Evolutionary conservation across 2,888 invertebrate genomes (phyloP).

Genomic region (Sialis lutaria): DNA sequence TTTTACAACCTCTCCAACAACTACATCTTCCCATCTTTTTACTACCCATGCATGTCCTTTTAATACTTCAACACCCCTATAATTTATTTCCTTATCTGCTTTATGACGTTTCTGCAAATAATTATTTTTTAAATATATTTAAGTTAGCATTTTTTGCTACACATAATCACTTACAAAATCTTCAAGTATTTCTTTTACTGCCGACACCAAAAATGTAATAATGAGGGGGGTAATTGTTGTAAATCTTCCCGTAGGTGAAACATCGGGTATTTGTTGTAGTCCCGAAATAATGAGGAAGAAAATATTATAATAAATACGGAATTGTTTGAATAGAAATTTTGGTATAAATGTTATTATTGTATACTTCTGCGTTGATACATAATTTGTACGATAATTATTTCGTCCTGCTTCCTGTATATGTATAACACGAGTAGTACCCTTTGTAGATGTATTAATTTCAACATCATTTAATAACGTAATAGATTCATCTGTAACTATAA

Average conservation of each 20-base stretch:
- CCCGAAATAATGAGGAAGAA: constrained; percentile 98
- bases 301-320: constrained; percentile 96
- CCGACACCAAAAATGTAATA: constrained; percentile 91
- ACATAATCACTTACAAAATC: constrained; percentile 64
- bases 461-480: no score
- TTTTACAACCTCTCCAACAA: constrained; percentile 90
- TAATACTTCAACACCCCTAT: constrained; percentile 69
- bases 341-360: constrained; percentile 75
- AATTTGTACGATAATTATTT: constrained; percentile 70
- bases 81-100: constrained; percentile 92
- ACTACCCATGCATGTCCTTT: constrained; percentile 61
- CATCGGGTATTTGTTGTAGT: constrained; percentile 99
- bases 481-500: no score
- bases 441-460: no score
- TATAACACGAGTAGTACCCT: constrained; percentile 39
- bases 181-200: constrained; percentile 96
- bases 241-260: constrained; percentile 96
- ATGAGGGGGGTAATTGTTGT: constrained; percentile 95
- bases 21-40: constrained; percentile 68
- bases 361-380: constrained; percentile 97
- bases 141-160: no score
- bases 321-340: constrained; percentile 97
- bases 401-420: constrained; percentile 65
- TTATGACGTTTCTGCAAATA: constrained; percentile 75
- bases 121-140: neutral